phyloP scores from a whole-genome alignment of 2,888 invertebrate species.

The Listrodromus nycthemerus region DNA sequence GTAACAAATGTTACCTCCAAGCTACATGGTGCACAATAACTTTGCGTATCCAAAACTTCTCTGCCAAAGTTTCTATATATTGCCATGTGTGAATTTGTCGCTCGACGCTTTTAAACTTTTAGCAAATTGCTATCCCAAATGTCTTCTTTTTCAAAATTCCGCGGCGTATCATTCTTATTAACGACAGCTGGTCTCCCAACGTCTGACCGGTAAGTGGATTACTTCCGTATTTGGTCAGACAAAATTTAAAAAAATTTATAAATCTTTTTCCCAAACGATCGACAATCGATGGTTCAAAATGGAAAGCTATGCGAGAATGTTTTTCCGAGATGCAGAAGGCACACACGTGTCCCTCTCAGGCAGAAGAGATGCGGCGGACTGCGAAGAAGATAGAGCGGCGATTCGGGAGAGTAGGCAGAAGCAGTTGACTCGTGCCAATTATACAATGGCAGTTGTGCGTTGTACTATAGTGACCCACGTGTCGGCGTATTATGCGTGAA shows the following conservation, averaged over 20 bases:
- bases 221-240: no score
- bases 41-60: constrained; percentile 1
- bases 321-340: constrained; percentile 58
- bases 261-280: background rate
- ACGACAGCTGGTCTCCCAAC: no score
- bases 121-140: background rate
- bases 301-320: constrained; percentile 54
- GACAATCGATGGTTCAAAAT: background rate
- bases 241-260: no score
- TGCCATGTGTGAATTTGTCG: background rate
- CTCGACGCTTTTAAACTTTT: background rate
- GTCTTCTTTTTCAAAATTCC: constrained; percentile 8
- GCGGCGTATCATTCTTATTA: background rate
- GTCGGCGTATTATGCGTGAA: constrained; percentile 54
- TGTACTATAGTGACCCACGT: constrained; percentile 62
- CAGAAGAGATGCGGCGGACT: constrained; percentile 8
- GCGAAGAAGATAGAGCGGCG: constrained; percentile 13
- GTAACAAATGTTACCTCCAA: constrained; percentile 24
- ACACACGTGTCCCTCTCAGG: constrained; percentile 12
- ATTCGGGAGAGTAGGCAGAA: constrained; percentile 34
- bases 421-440: constrained; percentile 62
- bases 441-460: constrained; percentile 59
- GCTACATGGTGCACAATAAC: background rate
- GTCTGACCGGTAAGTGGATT: no score
- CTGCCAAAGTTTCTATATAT: constrained; percentile 5